Percentiles rank a stretch among this genome's conserved stretches.
phyloP scores from a whole-genome alignment of 2,888 invertebrate species.

The Leucophora obtusa region DNA sequence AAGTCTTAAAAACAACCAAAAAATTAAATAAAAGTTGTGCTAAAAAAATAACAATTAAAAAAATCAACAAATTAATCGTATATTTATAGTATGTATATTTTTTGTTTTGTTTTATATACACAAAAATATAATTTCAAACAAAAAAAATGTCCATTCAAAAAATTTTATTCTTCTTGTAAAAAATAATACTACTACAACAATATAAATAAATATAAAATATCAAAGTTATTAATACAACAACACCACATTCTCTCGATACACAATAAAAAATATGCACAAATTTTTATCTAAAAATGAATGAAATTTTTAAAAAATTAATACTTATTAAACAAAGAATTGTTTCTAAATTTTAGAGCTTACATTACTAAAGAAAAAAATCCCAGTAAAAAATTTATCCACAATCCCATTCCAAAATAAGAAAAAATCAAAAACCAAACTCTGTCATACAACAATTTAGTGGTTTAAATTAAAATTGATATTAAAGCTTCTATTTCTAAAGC shows the following conservation, averaged over 20 bases:
- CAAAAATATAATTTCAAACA: neutral
- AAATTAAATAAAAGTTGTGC: constrained; percentile 47
- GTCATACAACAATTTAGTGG: neutral
- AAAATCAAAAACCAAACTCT: neutral
- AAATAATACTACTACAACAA: constrained; percentile 15
- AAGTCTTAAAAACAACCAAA: constrained; percentile 39
- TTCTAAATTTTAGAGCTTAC: constrained; percentile 56
- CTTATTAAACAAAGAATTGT: constrained; percentile 27
- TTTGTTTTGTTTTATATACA: neutral
- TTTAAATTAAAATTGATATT: constrained; percentile 37
- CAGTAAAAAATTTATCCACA: neutral
- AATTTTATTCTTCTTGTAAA: constrained; percentile 1
- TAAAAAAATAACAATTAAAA: neutral
- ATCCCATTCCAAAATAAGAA: neutral
- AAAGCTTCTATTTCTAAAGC: constrained; percentile 55
- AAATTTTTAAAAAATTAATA: constrained; percentile 1
- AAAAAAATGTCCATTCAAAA: constrained; percentile 24
- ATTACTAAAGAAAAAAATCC: constrained; percentile 18
- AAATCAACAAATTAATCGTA: neutral
- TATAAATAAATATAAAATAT: constrained; percentile 11
- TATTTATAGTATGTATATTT: neutral
- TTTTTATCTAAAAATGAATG: constrained; percentile 39
- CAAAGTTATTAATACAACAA: constrained; percentile 18
- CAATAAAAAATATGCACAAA: constrained; percentile 47
- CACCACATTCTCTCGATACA: constrained; percentile 24